These are phyloP conservation scores for Diorhabda sublineata DNA, from an alignment of 1,140 invertebrate genomes.

Conservation along the genomic window DNA sequence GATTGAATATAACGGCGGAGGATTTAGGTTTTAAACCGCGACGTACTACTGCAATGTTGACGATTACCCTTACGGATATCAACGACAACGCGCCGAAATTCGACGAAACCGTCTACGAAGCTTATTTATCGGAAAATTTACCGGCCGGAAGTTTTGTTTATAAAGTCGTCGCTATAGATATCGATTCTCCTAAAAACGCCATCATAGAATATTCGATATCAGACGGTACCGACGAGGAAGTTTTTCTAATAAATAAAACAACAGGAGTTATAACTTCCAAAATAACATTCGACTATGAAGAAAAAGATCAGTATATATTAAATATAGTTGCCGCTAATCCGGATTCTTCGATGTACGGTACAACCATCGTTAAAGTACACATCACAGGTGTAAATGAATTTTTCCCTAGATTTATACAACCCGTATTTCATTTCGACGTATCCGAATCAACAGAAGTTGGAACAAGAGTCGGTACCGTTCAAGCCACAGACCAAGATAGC, in stretches of 20 bases:
- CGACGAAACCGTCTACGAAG: conserved; percentile 71
- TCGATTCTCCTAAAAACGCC: conserved; percentile 88
- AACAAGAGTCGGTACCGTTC: conserved; percentile 77
- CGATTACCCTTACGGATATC: conserved; percentile 82
- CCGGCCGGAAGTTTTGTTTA: conserved; percentile 71
- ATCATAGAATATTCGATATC: conserved; percentile 83
- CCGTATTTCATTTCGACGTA: conserved; percentile 89
- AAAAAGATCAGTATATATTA: conserved; percentile 70
- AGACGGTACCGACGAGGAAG: conserved; percentile 67
- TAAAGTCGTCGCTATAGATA: conserved; percentile 74
- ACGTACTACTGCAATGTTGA: conserved; percentile 71
- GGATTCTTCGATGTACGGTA: conserved; percentile 73
- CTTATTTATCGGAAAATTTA: conserved; percentile 79
- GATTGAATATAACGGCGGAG: conserved; percentile 79
- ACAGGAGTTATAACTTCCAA: conserved; percentile 74
- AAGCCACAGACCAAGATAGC: conserved; percentile 86
- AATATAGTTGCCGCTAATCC: conserved; percentile 85
- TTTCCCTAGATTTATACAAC: conserved; percentile 85
- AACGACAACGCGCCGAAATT: conserved; percentile 87
- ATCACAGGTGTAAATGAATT: conserved; percentile 90
- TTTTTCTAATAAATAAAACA: conserved; percentile 70
- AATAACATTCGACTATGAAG: conserved; percentile 85
- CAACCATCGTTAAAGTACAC: conserved; percentile 68
- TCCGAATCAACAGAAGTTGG: conserved; percentile 88
- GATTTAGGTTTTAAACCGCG: conserved; percentile 80